Evolutionary conservation across 2,888 invertebrate genomes (phyloP).

Genomic region (Pristionchus arcanus): DNA sequence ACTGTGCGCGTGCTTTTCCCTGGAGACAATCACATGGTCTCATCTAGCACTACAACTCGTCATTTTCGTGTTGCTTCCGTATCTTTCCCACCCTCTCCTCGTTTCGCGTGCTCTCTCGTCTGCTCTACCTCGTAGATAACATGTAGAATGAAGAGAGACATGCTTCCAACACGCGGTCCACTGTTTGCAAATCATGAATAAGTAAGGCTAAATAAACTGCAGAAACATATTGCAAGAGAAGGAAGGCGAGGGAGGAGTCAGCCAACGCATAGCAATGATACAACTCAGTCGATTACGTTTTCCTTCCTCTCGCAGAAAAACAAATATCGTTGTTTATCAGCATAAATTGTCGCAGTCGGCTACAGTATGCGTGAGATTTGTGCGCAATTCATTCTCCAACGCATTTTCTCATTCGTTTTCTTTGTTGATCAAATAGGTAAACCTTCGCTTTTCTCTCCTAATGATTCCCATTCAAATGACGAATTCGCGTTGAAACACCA

Average conservation of each 20-base stretch:
- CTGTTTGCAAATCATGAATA: constrained; percentile 30
- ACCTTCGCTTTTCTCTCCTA: neutral
- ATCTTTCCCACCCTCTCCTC: neutral
- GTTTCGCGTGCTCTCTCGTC: neutral
- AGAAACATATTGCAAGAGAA: neutral
- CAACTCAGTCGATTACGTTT: neutral
- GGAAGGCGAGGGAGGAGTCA: constrained; percentile 1
- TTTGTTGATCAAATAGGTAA: neutral
- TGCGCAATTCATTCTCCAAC: neutral
- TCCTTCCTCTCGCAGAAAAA: neutral
- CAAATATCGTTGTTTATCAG: neutral
- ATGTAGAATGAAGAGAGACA: neutral
- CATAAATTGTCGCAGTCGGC: neutral
- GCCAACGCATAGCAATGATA: constrained; percentile 1
- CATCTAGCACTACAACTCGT: neutral
- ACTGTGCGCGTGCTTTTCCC: neutral
- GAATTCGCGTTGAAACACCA: neutral
- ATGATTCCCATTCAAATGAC: constrained; percentile 10
- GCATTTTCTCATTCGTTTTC: neutral
- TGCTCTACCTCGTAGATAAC: neutral
- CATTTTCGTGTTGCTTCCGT: neutral
- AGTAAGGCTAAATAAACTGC: constrained; percentile 10
- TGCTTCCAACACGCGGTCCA: neutral
- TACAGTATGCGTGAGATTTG: neutral
- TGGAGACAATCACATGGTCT: neutral